These are phyloP conservation scores for Gymnosoma rotundatum DNA, from an alignment of 2,888 invertebrate genomes.

Conservation along the genomic window DNA sequence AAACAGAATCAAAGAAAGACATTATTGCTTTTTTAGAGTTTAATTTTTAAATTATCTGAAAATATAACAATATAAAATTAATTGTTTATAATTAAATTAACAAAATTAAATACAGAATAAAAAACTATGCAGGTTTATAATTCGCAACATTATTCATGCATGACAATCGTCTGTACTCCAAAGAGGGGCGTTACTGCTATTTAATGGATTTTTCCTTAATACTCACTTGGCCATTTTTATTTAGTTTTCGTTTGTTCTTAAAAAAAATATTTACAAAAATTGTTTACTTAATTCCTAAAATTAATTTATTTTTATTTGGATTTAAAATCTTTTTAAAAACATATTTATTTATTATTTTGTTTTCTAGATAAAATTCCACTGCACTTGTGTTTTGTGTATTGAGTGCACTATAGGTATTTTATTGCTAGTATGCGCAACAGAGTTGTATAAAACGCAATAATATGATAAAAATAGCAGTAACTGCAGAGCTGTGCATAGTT, in stretches of 20 bases:
- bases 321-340: constrained; percentile 39
- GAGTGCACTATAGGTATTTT: constrained; percentile 62
- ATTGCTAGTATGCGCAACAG: constrained; percentile 29
- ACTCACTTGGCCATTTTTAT: constrained; percentile 67
- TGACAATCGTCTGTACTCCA: constrained; percentile 18
- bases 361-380: constrained; percentile 59
- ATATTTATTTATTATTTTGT: constrained; percentile 23
- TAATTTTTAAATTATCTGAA: constrained; percentile 56
- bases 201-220: not conserved
- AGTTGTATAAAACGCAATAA: constrained; percentile 19
- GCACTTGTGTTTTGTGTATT: constrained; percentile 64
- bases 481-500: no score
- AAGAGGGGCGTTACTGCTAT: constrained; percentile 48
- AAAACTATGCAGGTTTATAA: constrained; percentile 5
- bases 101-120: not conserved
- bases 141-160: constrained; percentile 28
- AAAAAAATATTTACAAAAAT: constrained; percentile 17
- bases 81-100: constrained; percentile 30
- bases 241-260: not conserved
- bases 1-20: constrained; percentile 61
- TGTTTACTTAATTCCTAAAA: constrained; percentile 20
- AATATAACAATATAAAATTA: constrained; percentile 38
- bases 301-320: not conserved
- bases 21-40: constrained; percentile 31
- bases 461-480: constrained; percentile 23